Percentiles rank a stretch among this genome's conserved stretches.
These are phyloP conservation scores for Misgurnus anguillicaudatus DNA, from an alignment of 2,113 vertebrate species.

Conservation along the genomic window DNA sequence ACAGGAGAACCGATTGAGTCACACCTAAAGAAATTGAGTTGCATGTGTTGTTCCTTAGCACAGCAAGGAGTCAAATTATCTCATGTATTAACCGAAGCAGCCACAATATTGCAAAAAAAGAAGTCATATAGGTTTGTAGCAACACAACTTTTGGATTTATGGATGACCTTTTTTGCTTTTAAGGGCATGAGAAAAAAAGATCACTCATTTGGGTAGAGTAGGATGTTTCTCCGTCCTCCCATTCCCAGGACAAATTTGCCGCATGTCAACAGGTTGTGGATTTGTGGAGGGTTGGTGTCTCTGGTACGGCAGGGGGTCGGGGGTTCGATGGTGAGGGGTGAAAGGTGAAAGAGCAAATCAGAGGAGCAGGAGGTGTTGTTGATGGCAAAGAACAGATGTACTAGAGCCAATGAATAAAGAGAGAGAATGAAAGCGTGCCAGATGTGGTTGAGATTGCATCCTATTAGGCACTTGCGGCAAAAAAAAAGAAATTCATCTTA, in stretches of 20 bases:
- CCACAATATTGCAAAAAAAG: too few relatives aligned
- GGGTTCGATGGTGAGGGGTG: conserved; percentile 50
- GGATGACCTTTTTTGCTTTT: not conserved
- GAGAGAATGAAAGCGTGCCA: conserved; percentile 44
- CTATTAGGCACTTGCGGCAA: not conserved
- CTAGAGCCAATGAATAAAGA: conserved; percentile 58
- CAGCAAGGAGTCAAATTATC: not conserved
- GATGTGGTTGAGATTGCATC: not conserved
- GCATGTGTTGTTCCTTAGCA: not conserved
- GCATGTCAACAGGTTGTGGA: conserved; percentile 65
- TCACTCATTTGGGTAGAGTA: not conserved
- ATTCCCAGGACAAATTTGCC: conserved; percentile 73
- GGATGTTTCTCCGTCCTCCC: not conserved
- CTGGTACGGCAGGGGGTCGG: conserved; percentile 31
- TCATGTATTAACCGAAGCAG: not conserved
- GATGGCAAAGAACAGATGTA: conserved; percentile 68
- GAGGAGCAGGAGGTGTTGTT: conserved; percentile 54
- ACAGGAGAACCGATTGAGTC: conserved; percentile 32
- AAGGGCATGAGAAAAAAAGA: not conserved
- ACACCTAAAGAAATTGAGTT: conserved; percentile 19
- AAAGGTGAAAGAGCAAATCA: conserved; percentile 53
- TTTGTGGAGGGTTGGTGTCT: conserved; percentile 62
- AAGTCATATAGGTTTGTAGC: too few relatives aligned
- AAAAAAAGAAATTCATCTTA: too few relatives aligned
- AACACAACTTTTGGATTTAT: not conserved